Base-by-base conservation (phyloP, 2,113 vertebrate genomes). In the Scortum barcoo region DNA sequence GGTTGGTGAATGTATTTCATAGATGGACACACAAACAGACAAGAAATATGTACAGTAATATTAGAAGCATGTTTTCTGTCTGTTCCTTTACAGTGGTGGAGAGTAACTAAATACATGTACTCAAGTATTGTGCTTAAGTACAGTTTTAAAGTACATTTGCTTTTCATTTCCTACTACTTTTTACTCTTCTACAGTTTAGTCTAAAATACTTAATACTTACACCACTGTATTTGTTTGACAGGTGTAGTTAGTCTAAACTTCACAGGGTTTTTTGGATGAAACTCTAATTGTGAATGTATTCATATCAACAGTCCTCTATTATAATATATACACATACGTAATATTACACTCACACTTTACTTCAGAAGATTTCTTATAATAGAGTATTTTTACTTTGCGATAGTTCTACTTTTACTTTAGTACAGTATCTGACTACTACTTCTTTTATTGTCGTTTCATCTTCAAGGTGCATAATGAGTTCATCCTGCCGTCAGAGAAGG, bases 401-500 rank as follows among this genome's bases (percentile, higher is more conserved):
- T 8, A 19, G 7, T 33, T 8, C 19, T 6, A 6, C 36, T 44
- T 57, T 80, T 63, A 54, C 8, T 36, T 10, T 12, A n/a, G 4
- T 30, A 14, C 42, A 19, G 22, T 24, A 44, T 72, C 71, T 71
- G 13, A 69, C 71, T n/a, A 20, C 69, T 24, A 58, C 26, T 54
- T 63, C 7, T 6, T 1, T 16, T 42, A 0, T 46, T 60, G 5
- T 76, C 16, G 9, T 57, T 61, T 53, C 71, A 7, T 44, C 33
- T 13, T 84, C 7, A 89, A 99, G 98, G 97, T 99, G 50, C 97
- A 96, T 90, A 99, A 96, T 0, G 98, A 99, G 91, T 99, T 99
- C 93, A 98, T 99, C 93, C 95, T 99, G 84, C 97, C 96, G 4
- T 97, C 97, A 0, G 98, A 99, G 93, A 93, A 89, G 87, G 97